Conservation (phyloP, 2,797 vertebrate genomes). For the Oryzias dopingdopingensis region DNA sequence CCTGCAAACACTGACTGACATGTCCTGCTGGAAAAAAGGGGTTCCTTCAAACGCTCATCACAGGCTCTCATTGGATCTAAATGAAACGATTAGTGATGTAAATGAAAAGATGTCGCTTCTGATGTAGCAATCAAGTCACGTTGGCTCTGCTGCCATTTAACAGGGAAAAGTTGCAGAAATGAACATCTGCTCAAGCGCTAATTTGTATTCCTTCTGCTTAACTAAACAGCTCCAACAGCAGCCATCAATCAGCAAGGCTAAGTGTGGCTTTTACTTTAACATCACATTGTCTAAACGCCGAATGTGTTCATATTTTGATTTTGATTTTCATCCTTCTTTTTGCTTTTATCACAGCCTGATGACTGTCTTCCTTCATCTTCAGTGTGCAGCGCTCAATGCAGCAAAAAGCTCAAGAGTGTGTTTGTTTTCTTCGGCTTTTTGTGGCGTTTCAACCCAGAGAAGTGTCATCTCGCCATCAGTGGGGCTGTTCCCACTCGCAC, state of each 20-base stretch:
- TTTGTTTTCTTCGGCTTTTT: conserved; percentile 65
- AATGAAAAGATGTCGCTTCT: conserved; percentile 38
- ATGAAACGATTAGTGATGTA: conserved; percentile 44
- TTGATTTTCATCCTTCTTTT: not conserved
- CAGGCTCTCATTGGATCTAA: conserved; percentile 27
- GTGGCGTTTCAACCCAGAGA: conserved; percentile 54
- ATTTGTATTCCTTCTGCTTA: conserved; percentile 58
- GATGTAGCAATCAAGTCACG: conserved; percentile 41
- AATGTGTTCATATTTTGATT: conserved; percentile 43
- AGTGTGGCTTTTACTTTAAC: conserved; percentile 45
- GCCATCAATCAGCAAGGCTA: conserved; percentile 45
- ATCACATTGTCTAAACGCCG: conserved; percentile 36
- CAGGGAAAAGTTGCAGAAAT: conserved; percentile 39
- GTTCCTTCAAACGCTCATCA: conserved; percentile 27
- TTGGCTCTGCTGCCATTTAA: conserved; percentile 46
- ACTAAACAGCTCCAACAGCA: conserved; percentile 31
- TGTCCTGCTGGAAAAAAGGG: conserved; percentile 43
- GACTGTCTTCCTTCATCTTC: conserved; percentile 50
- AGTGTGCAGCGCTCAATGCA: conserved; percentile 60
- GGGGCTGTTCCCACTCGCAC: conserved; percentile 51
- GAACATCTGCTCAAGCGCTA: conserved; percentile 59
- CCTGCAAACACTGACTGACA: conserved; percentile 50
- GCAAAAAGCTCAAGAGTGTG: conserved; percentile 51
- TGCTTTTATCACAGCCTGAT: conserved; percentile 17
- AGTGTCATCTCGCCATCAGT: conserved; percentile 55